Conservation (phyloP, 2,113 vertebrate species). For the Anguilla japonica region DNA sequence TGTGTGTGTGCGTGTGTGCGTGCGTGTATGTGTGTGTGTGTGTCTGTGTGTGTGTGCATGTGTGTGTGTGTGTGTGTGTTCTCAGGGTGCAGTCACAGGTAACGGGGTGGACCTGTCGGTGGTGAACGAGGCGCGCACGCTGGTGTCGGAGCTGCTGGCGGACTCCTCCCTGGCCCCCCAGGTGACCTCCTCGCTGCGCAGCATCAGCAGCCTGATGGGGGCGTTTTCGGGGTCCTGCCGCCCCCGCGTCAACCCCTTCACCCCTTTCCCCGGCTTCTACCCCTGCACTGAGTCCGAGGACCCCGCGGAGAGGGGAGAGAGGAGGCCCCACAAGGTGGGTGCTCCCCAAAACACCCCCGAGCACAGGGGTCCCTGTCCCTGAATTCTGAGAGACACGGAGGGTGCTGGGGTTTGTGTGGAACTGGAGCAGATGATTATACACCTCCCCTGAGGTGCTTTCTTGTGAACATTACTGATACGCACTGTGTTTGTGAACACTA, state of each 20-base stretch:
- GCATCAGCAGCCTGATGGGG: constrained; percentile 86
- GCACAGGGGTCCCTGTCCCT: too few relatives aligned
- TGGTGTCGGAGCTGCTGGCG: constrained; percentile 86
- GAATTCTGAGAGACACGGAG: background rate
- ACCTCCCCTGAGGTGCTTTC: too few relatives aligned
- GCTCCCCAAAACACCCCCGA: background rate
- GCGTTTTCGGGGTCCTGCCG: constrained; percentile 88
- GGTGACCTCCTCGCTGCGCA: constrained; percentile 80
- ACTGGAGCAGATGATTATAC: too few relatives aligned
- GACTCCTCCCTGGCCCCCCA: constrained; percentile 83
- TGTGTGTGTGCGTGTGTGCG: background rate
- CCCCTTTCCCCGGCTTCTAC: constrained; percentile 92
- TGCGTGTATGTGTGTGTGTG: background rate
- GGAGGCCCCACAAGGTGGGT: constrained; percentile 86
- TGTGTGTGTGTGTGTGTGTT: too few relatives aligned
- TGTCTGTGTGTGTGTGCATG: too few relatives aligned
- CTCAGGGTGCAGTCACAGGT: constrained; percentile 82
- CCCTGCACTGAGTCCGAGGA: constrained; percentile 85
- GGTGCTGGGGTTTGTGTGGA: background rate
- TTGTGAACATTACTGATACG: too few relatives aligned
- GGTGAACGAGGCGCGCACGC: constrained; percentile 85
- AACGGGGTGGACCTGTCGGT: constrained; percentile 86
- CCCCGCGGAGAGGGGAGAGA: constrained; percentile 80
- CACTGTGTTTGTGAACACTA: too few relatives aligned
- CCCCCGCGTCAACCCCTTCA: constrained; percentile 86